A percentile compares a stretch with the other conserved stretches of the same genome.
Conservation (phyloP, 23 tunicate species). For the Diplosoma virens region DNA sequence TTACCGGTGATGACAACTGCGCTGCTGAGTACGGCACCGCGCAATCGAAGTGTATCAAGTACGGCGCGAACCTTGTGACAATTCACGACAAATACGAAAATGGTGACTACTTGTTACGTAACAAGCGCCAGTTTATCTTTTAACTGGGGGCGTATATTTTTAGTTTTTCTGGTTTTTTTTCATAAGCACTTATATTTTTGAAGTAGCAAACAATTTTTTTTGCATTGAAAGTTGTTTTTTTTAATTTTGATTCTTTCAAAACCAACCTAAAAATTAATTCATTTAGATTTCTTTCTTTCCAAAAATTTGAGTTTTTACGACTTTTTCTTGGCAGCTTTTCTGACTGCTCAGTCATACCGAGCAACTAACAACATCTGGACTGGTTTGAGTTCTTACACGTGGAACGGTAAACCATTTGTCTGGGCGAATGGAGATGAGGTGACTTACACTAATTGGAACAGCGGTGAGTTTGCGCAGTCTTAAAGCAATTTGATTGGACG, state of each 20-base stretch:
- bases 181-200: no score
- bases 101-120: slow-evolving; percentile 58
- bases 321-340: slow-evolving; percentile 53
- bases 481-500: no score
- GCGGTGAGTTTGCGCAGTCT: slow-evolving; percentile 28
- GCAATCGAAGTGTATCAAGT: slow-evolving; percentile 25
- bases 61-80: slow-evolving; percentile 58
- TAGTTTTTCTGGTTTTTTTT: no score
- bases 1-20: slow-evolving; percentile 43
- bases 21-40: slow-evolving; percentile 59
- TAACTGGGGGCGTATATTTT: no score
- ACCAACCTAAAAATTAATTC: no score
- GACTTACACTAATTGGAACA: slow-evolving; percentile 79
- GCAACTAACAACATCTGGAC: slow-evolving; percentile 69
- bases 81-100: slow-evolving; percentile 88
- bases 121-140: no score
- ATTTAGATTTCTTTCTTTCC: not conserved
- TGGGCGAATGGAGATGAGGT: slow-evolving; percentile 97
- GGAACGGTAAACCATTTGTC: slow-evolving; percentile 47
- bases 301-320: not conserved
- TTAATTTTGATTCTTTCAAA: no score
- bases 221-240: no score
- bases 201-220: no score
- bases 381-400: slow-evolving; percentile 70
- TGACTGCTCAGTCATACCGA: slow-evolving; percentile 58